phyloP scores from a whole-genome alignment of 2,888 invertebrate genomes.

The Lochmaea crataegi region DNA sequence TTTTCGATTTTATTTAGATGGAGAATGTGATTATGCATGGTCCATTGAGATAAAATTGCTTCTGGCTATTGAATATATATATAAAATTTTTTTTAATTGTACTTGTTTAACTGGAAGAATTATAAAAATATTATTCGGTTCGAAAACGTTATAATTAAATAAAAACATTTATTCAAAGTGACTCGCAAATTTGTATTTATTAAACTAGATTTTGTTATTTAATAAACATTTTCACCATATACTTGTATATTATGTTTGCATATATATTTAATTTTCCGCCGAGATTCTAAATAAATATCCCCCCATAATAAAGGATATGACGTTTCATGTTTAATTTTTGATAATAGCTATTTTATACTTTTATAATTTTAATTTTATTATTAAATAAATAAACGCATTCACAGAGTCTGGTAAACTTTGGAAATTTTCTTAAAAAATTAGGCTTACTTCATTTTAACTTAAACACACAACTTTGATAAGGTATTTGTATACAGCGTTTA shows the following conservation, averaged over 20 bases:
- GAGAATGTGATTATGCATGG: conserved; percentile 62
- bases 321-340: conserved; percentile 10
- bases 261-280: neutral
- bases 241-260: too few species aligned
- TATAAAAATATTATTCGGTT: conserved; percentile 47
- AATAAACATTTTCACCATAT: too few species aligned
- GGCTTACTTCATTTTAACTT: neutral
- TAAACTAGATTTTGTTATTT: too few species aligned
- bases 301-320: conserved; percentile 10
- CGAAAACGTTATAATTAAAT: conserved; percentile 21
- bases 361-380: conserved; percentile 6
- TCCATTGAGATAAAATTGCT: conserved; percentile 62
- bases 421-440: neutral
- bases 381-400: conserved; percentile 13
- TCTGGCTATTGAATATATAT: conserved; percentile 54
- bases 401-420: neutral
- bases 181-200: neutral
- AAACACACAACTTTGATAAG: neutral
- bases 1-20: conserved; percentile 57
- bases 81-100: conserved; percentile 56
- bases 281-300: conserved; percentile 7
- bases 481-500: neutral
- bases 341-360: neutral
- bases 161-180: neutral
- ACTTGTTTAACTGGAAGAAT: conserved; percentile 55